phyloP scores from a whole-genome alignment of 35 echinoderm and acorn worm genomes.

The Strongylocentrotus purpuratus region DNA sequence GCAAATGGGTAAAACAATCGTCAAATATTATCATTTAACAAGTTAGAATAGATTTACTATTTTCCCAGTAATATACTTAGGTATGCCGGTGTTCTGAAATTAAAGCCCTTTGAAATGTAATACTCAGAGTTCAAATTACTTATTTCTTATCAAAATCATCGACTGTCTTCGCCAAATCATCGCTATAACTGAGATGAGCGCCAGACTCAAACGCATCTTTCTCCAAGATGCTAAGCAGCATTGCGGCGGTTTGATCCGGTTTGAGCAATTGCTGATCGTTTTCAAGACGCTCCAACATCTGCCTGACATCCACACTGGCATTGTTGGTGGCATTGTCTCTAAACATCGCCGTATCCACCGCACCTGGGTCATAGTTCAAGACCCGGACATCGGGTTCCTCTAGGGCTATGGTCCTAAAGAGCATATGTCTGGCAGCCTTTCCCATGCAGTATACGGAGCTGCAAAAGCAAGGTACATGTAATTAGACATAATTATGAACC shows the following conservation, averaged over 20 bases:
- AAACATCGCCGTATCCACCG: conserved; percentile 73
- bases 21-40: too few species aligned
- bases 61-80: too few species aligned
- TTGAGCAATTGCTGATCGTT: neutral
- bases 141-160: neutral
- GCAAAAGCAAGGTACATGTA: neutral
- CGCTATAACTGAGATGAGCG: conserved; percentile 40
- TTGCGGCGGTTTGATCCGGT: conserved; percentile 34
- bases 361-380: conserved; percentile 67
- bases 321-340: neutral
- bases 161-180: neutral
- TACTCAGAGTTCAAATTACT: neutral
- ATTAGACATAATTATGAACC: too few species aligned
- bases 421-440: conserved; percentile 77
- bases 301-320: neutral
- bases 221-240: conserved; percentile 42
- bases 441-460: conserved; percentile 58
- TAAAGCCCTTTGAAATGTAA: neutral
- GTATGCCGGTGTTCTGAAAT: too few species aligned
- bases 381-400: conserved; percentile 74
- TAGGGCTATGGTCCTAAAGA: conserved; percentile 58
- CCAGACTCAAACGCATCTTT: conserved; percentile 62
- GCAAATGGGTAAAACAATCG: too few species aligned
- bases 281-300: neutral
- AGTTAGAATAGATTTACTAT: too few species aligned